Conservation (phyloP, 2,113 vertebrate genomes). For the Hippotragus niger region DNA sequence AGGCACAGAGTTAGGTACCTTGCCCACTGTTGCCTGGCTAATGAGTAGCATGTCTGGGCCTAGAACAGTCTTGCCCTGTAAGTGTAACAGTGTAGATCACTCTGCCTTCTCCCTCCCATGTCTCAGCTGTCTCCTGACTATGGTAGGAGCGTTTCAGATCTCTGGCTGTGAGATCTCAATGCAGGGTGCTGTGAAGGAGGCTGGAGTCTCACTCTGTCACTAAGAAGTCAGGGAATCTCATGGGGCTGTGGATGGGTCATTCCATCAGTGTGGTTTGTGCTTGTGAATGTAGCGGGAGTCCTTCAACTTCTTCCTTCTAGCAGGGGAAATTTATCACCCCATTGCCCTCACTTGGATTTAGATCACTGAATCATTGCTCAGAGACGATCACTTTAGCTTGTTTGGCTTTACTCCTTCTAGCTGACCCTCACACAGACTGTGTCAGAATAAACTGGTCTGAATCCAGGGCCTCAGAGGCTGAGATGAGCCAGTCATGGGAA, state of each 20-base stretch:
- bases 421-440: background rate
- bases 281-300: rapidly evolving
- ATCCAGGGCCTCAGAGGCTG: background rate
- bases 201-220: background rate
- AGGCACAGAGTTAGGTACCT: background rate
- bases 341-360: background rate
- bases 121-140: background rate
- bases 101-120: background rate
- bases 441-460: background rate
- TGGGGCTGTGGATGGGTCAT: background rate
- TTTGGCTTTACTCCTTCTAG: background rate
- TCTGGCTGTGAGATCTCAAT: background rate
- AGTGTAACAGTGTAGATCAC: background rate
- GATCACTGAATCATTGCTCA: background rate
- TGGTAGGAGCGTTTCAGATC: background rate
- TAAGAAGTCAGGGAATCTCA: background rate
- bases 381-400: background rate
- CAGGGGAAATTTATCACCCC: background rate
- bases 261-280: background rate
- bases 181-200: background rate
- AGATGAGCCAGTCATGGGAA: background rate
- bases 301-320: background rate
- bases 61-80: background rate
- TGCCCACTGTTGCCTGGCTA: background rate
- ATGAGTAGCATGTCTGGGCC: background rate